Evolutionary conservation across 2,113 vertebrate genomes (phyloP).

Genomic region (Tachysurus vachellii): DNA sequence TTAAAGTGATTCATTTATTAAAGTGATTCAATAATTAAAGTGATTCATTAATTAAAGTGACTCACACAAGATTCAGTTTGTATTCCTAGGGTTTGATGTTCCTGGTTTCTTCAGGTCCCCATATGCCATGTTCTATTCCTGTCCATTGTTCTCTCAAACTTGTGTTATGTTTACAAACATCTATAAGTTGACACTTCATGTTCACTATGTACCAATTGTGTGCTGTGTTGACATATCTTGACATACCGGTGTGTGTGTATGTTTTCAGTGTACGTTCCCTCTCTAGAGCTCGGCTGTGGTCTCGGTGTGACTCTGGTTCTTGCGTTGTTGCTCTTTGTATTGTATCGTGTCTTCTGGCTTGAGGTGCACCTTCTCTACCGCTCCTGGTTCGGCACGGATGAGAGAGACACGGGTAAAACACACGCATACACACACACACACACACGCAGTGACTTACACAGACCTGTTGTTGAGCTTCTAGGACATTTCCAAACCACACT

Average conservation of each 20-base stretch:
- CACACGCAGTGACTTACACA: neutral
- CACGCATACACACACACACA: neutral
- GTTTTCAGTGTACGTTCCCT: conserved; percentile 74
- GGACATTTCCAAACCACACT: neutral
- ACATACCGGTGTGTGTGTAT: conserved; percentile 24
- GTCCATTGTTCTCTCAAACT: neutral
- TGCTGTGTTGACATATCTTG: neutral
- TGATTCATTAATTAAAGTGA: too few relatives aligned
- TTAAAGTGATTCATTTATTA: too few relatives aligned
- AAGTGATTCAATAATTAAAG: too few relatives aligned
- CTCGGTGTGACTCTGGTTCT: conserved; percentile 82
- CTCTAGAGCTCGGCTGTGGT: conserved; percentile 85
- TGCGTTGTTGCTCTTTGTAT: conserved; percentile 79
- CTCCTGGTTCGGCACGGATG: conserved; percentile 91
- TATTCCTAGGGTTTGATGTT: too few relatives aligned
- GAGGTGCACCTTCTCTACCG: conserved; percentile 94
- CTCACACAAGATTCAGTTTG: too few relatives aligned
- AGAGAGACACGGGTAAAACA: conserved; percentile 83
- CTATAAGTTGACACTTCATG: neutral
- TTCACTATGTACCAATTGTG: neutral
- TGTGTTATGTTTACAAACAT: neutral
- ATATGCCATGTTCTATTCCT: too few relatives aligned
- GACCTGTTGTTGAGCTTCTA: neutral
- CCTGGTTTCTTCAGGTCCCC: too few relatives aligned
- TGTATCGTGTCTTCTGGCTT: conserved; percentile 92